These are phyloP conservation scores for Trachelipus rathkii DNA, from an alignment of 1,140 invertebrate species.

Conservation along the genomic window DNA sequence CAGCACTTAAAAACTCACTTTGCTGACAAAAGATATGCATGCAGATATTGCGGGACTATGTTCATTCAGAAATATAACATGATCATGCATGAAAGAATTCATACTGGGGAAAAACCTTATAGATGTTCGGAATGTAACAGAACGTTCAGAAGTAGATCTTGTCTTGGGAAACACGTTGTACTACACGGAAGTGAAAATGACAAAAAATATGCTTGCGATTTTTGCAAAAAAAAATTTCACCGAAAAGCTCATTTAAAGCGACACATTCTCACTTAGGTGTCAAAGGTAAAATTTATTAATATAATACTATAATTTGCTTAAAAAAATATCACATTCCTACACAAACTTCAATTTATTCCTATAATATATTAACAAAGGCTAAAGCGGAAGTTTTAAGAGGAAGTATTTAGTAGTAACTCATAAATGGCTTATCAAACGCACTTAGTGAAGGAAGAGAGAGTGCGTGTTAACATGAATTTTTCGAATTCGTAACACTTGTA, in stretches of 20 bases:
- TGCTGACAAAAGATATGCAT: conserved; percentile 60
- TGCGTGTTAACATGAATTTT: too few species aligned
- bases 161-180: conserved; percentile 33
- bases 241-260: conserved; percentile 35
- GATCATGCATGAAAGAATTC: conserved; percentile 40
- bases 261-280: conserved; percentile 69
- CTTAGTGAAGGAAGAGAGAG: too few species aligned
- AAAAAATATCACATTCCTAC: too few species aligned
- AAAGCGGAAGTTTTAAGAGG: conserved; percentile 33
- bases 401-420: conserved; percentile 33
- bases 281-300: too few species aligned
- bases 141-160: conserved; percentile 35
- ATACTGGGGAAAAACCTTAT: conserved; percentile 39
- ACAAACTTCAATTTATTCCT: too few species aligned
- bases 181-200: conserved; percentile 35
- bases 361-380: too few species aligned
- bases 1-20: conserved; percentile 86
- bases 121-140: conserved; percentile 31
- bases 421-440: conserved; percentile 11
- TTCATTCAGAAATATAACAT: conserved; percentile 49
- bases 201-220: conserved; percentile 30
- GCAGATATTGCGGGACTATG: conserved; percentile 54
- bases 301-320: too few species aligned
- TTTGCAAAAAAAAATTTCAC: conserved; percentile 33
- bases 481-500: too few species aligned